These are phyloP conservation scores for Hypolimnas misippus DNA, from an alignment of 2,888 invertebrate species.

Conservation along the genomic window DNA sequence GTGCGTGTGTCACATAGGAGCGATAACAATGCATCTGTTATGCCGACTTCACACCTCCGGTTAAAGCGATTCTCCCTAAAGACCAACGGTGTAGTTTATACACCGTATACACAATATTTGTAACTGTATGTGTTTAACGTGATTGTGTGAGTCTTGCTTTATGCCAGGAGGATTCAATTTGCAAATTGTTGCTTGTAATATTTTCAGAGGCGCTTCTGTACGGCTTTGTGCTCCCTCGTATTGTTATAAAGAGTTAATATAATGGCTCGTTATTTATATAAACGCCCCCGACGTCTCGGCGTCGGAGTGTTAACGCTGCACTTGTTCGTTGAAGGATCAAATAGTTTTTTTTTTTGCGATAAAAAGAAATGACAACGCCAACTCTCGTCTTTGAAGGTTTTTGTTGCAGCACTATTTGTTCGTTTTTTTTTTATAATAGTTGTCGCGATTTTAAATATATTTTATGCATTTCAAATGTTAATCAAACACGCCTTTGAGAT, in stretches of 20 bases:
- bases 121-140: constrained; percentile 15
- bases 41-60: constrained; percentile 62
- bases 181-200: constrained; percentile 41
- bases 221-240: constrained; percentile 27
- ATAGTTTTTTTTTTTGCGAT: neutral
- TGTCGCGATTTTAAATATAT: neutral
- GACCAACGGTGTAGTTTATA: constrained; percentile 30
- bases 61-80: constrained; percentile 55
- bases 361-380: constrained; percentile 2
- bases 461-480: too few species aligned
- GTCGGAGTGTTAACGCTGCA: constrained; percentile 36
- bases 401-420: neutral
- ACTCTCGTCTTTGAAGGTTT: neutral
- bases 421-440: neutral
- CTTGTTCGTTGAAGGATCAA: constrained; percentile 14
- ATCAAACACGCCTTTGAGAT: too few species aligned
- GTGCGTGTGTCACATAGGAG: constrained; percentile 51
- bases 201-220: constrained; percentile 34
- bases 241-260: constrained; percentile 38
- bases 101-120: neutral
- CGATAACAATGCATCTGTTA: constrained; percentile 71
- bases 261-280: constrained; percentile 41
- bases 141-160: constrained; percentile 8
- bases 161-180: constrained; percentile 38
- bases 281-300: constrained; percentile 16